Percentiles rank a stretch among this genome's conserved stretches.
phyloP scores from a whole-genome alignment of 2,888 invertebrate genomes.

The Synergus japonicus region DNA sequence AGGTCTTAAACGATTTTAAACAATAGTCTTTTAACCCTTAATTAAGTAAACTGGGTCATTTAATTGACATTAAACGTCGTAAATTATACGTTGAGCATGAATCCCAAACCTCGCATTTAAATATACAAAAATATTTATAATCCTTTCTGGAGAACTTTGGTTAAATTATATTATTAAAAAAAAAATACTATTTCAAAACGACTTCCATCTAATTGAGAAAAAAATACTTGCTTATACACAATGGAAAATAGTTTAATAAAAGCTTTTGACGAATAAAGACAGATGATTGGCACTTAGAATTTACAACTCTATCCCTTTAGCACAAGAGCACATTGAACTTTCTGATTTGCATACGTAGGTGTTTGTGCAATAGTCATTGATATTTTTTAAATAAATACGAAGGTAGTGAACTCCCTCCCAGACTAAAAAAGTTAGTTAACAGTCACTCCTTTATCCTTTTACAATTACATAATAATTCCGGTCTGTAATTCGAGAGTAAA shows the following conservation, averaged over 20 bases:
- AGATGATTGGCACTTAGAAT: constrained; percentile 33
- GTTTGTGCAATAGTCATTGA: constrained; percentile 2
- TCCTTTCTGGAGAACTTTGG: too few species aligned
- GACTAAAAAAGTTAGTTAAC: background rate
- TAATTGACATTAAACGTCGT: too few species aligned
- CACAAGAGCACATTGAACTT: constrained; percentile 17
- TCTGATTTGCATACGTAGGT: constrained; percentile 28
- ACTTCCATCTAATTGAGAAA: background rate
- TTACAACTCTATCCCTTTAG: constrained; percentile 13
- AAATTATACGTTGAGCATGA: too few species aligned
- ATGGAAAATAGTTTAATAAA: constrained; percentile 18
- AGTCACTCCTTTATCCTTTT: background rate
- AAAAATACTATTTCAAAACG: background rate
- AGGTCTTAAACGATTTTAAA: too few species aligned
- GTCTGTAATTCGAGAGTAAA: constrained; percentile 5
- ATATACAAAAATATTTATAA: too few species aligned
- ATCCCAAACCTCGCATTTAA: too few species aligned
- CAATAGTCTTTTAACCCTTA: too few species aligned
- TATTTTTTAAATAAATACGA: constrained; percentile 22
- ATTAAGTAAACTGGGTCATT: too few species aligned
- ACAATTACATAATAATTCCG: background rate
- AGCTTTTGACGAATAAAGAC: constrained; percentile 30
- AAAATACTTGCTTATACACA: background rate
- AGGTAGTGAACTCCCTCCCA: background rate
- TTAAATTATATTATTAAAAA: background rate